Evolutionary conservation across 2,797 vertebrate genomes (phyloP), one percentile per base, ranked within the genome.

Genomic region (Smutsia gigantea): DNA sequence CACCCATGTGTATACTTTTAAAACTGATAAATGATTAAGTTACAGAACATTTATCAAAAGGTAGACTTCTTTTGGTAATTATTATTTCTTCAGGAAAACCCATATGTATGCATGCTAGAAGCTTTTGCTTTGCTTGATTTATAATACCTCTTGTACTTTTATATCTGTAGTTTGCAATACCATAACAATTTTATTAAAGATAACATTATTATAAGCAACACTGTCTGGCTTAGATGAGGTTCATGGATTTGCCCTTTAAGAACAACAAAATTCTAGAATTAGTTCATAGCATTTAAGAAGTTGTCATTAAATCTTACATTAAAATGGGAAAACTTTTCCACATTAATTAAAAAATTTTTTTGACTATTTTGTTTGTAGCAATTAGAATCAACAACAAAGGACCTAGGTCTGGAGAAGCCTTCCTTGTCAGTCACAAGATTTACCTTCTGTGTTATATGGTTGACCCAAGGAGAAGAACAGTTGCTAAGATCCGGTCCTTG

Each of bases 381-480:
- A 19, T 69, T 87, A 49, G 17, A 42, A 57, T 77, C 25, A 83
- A 57, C 34, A 87, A 71, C 17, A 74, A 4, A 87, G 53, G 2
- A 81, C 57, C 42, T 14, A 13, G 51, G 34, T 74, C 46, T 63
- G 64, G 46, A 10, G 81, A 93, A 88, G 5, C 6, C 17, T 68
- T 89, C 25, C 37, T 86, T 57, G 27, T 31, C 13, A 42, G 9
- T 66, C 29, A 29, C 14, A 15, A 7, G 7, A 72, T 97, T 99
- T 99, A 99, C 99, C 99, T 99, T 99, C 97, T 99, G 99, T 94
- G 99, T 99, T 97, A 99, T 99, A 96, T 99, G 98, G 98, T 99
- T 99, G 97, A 99, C 99, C 99, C 99, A 99, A n/a, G 99, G 99
- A 89, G 99, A 99, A 91, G 99, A 99, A 88, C 99, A 99, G 98